Percentiles rank a stretch among this genome's conserved stretches.
Evolutionary conservation across 2,888 invertebrate species (phyloP).

Genomic region (Andrena haemorrhoa): DNA sequence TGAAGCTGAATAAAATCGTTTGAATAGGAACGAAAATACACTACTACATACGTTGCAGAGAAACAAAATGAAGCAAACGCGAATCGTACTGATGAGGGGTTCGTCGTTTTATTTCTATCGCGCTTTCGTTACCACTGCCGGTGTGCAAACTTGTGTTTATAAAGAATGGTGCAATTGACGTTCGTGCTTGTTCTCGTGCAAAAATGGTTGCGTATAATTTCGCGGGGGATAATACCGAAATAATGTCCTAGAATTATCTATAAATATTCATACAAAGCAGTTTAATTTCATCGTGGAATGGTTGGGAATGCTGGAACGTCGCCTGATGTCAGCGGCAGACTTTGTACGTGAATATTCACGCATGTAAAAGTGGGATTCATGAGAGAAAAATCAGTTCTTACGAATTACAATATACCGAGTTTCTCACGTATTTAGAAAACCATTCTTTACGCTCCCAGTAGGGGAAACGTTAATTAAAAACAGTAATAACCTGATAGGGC

Average conservation of each 20-base stretch:
- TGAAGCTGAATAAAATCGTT: too few relatives aligned
- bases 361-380: background rate
- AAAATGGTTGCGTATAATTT: constrained; percentile 6
- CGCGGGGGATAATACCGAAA: background rate
- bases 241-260: constrained; percentile 8
- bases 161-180: background rate
- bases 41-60: too few relatives aligned
- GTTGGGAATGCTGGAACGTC: constrained; percentile 1
- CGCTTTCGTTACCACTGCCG: too few relatives aligned
- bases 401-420: background rate
- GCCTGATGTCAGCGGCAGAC: constrained; percentile 1
- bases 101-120: too few relatives aligned
- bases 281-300: constrained; percentile 19
- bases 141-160: background rate
- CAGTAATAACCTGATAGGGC: background rate
- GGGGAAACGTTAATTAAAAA: background rate
- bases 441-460: background rate
- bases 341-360: constrained; percentile 3
- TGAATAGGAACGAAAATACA: too few relatives aligned
- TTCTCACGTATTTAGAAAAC: background rate
- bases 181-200: too few relatives aligned
- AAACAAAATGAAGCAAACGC: too few relatives aligned
- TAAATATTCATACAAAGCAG: constrained; percentile 32
- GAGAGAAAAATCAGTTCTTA: constrained; percentile 15
- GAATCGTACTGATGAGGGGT: too few relatives aligned